These are phyloP conservation scores for Epirrita christyi DNA, from an alignment of 2,888 invertebrate genomes.

Conservation along the genomic window DNA sequence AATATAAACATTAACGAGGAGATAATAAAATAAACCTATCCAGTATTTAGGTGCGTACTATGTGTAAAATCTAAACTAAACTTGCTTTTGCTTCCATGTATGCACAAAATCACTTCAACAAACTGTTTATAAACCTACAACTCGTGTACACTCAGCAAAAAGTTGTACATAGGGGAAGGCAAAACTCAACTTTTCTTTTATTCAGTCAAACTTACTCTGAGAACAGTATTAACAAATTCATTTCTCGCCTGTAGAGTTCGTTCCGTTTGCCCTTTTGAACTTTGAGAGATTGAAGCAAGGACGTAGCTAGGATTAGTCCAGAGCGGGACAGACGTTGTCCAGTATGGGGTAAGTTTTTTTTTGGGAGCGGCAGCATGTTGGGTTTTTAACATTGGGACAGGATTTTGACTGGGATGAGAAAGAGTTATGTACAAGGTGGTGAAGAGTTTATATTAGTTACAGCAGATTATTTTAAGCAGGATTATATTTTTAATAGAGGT, in stretches of 20 bases:
- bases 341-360: background rate
- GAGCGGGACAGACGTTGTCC: background rate
- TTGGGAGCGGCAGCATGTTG: too few species aligned
- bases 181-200: conserved; percentile 36
- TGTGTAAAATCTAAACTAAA: conserved; percentile 29
- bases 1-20: too few species aligned
- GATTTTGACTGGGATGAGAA: too few species aligned
- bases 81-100: conserved; percentile 39
- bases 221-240: conserved; percentile 40
- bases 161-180: conserved; percentile 25
- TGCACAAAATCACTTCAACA: conserved; percentile 43
- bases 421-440: too few species aligned
- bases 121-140: conserved; percentile 36
- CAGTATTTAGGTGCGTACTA: background rate
- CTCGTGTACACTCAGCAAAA: conserved; percentile 25
- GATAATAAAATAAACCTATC: too few species aligned
- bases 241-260: conserved; percentile 39
- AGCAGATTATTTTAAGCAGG: too few species aligned
- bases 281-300: conserved; percentile 34
- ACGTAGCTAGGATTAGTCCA: conserved; percentile 6
- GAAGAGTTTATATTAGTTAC: too few species aligned
- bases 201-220: conserved; percentile 33
- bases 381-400: too few species aligned
- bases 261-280: conserved; percentile 40
- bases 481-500: too few species aligned